Percentiles rank a stretch among this genome's conserved stretches.
Evolutionary conservation across 2,888 invertebrate species (phyloP).

Genomic region (Monopis laevigella): DNA sequence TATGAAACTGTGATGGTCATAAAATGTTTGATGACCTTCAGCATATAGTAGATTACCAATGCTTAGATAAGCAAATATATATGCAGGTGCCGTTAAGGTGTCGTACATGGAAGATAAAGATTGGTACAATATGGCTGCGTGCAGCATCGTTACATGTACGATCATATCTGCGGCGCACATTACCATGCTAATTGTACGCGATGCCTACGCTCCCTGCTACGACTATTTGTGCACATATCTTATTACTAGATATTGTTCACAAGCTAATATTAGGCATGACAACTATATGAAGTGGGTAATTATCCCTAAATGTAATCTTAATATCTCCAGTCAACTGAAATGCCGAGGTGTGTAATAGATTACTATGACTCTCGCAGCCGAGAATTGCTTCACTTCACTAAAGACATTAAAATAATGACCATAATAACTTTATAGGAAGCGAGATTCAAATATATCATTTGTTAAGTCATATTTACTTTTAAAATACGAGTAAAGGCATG

Average conservation of each 20-base stretch:
- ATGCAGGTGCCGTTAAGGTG: conserved; percentile 18
- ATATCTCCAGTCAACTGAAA: too few species aligned
- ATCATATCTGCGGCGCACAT: conserved; percentile 59
- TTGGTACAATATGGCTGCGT: conserved; percentile 47
- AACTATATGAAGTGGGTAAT: too few species aligned
- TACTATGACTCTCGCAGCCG: too few species aligned
- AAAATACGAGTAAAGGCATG: conserved; percentile 13
- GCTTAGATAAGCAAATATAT: neutral
- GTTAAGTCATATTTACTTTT: conserved; percentile 8
- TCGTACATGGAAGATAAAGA: conserved; percentile 41
- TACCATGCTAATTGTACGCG: conserved; percentile 60
- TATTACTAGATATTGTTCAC: neutral
- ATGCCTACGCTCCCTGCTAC: conserved; percentile 13
- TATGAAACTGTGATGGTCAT: neutral
- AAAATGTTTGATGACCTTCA: conserved; percentile 9
- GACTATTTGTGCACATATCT: neutral
- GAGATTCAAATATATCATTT: conserved; percentile 3
- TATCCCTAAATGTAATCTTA: too few species aligned
- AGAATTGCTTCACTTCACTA: conserved; percentile 2
- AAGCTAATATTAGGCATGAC: too few species aligned
- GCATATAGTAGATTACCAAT: conserved; percentile 1
- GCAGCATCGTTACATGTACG: conserved; percentile 51
- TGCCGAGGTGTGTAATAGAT: too few species aligned
- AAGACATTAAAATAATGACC: conserved; percentile 8
- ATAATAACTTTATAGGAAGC: conserved; percentile 9